Percentiles rank a stretch among this genome's conserved stretches.
Conservation (phyloP, 2,113 vertebrate genomes). For the Actinemys pallida region DNA sequence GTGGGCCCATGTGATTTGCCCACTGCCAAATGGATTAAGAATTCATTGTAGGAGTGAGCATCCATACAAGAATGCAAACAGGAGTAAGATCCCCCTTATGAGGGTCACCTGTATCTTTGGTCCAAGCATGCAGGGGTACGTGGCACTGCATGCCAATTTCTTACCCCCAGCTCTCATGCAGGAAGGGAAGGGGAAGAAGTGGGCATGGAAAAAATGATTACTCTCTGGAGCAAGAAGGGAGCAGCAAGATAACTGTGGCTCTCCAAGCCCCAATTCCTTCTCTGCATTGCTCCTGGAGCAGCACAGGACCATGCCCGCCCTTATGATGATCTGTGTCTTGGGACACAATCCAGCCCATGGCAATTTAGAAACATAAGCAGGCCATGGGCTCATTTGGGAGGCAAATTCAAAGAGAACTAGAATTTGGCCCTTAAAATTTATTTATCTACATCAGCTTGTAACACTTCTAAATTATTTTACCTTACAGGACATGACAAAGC, state of each 20-base stretch:
- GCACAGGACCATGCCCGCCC: background rate
- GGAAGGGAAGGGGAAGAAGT: background rate
- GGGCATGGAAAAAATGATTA: background rate
- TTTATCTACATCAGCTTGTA: accelerated
- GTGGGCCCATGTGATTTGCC: background rate
- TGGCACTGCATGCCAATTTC: background rate
- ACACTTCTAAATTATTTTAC: constrained; percentile 73
- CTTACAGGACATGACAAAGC: constrained; percentile 92
- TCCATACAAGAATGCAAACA: background rate
- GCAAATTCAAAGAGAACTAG: background rate
- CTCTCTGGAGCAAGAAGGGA: background rate
- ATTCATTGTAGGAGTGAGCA: background rate
- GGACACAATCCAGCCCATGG: background rate
- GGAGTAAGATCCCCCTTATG: background rate
- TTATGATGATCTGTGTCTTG: background rate
- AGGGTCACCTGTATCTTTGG: background rate
- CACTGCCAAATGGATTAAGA: background rate
- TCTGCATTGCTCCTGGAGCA: background rate
- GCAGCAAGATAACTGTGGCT: background rate
- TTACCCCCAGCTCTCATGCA: background rate
- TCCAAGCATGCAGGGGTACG: background rate
- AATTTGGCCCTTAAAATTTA: background rate
- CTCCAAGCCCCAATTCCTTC: background rate
- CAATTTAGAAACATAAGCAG: background rate
- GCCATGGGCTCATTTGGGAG: background rate